These are phyloP conservation scores for Girardinus metallicus DNA, from an alignment of 2,797 vertebrate species.

Conservation along the genomic window DNA sequence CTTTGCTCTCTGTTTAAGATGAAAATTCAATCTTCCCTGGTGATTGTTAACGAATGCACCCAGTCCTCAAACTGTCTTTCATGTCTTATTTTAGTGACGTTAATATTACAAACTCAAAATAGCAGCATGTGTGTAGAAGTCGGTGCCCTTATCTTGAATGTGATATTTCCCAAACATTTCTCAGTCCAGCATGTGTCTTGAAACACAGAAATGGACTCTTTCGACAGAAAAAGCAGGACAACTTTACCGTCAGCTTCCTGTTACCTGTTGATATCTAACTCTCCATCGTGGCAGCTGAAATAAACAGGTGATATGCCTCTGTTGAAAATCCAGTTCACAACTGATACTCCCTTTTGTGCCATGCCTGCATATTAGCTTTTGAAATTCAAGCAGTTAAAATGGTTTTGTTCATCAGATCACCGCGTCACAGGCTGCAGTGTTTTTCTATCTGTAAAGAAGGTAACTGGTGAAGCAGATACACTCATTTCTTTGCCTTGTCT, in stretches of 20 bases:
- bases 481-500: background rate
- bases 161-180: background rate
- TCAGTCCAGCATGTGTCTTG: too few species aligned
- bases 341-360: background rate
- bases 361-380: background rate
- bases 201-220: background rate
- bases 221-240: background rate
- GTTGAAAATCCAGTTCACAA: too few species aligned
- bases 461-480: constrained; percentile 2
- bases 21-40: background rate
- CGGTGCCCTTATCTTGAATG: background rate
- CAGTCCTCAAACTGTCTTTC: background rate
- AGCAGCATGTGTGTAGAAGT: background rate
- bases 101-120: background rate
- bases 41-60: background rate
- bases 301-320: too few species aligned
- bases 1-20: background rate
- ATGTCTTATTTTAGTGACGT: background rate
- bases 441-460: background rate
- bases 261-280: background rate
- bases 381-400: background rate
- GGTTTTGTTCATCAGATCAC: background rate
- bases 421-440: background rate
- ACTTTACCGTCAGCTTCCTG: background rate
- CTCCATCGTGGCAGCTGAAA: background rate